phyloP scores from a whole-genome alignment of 2,888 invertebrate species.

The Caenorhabditis japonica region DNA sequence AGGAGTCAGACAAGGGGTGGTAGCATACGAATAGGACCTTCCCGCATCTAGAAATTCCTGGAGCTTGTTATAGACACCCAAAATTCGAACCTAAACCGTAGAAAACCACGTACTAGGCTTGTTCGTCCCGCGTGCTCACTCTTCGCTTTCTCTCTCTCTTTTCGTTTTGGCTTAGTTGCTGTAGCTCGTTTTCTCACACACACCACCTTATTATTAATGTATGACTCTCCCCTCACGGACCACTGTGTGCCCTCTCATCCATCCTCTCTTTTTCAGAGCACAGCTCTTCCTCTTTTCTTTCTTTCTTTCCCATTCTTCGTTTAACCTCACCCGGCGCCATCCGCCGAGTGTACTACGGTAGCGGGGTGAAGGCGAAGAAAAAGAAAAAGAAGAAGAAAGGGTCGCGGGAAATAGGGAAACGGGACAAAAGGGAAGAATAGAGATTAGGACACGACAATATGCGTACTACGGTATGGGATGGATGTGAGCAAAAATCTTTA shows the following conservation, averaged over 20 bases:
- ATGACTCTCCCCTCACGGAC: constrained; percentile 48
- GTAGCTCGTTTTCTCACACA: constrained; percentile 28
- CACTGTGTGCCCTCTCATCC: constrained; percentile 33
- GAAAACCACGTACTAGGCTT: too few species aligned
- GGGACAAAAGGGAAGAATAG: neutral
- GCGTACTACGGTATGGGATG: neutral
- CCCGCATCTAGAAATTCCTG: too few species aligned
- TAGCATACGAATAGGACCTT: too few species aligned
- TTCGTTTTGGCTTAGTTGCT: constrained; percentile 4
- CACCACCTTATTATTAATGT: constrained; percentile 58
- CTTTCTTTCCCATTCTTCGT: too few species aligned
- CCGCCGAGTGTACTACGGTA: constrained; percentile 9
- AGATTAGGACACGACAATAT: neutral
- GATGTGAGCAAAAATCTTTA: too few species aligned
- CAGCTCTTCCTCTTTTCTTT: too few species aligned
- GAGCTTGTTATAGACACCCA: too few species aligned
- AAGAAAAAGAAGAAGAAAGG: neutral
- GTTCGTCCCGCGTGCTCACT: too few species aligned
- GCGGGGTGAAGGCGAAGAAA: constrained; percentile 17
- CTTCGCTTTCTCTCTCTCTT: constrained; percentile 6
- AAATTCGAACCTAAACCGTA: too few species aligned
- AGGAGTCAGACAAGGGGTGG: too few species aligned
- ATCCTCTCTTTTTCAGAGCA: constrained; percentile 9
- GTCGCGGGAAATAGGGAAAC: neutral
- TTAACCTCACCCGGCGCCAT: constrained; percentile 39